These are phyloP conservation scores for Sylvilagus floridanus DNA, from an alignment of 2,797 vertebrate genomes.

Conservation along the genomic window DNA sequence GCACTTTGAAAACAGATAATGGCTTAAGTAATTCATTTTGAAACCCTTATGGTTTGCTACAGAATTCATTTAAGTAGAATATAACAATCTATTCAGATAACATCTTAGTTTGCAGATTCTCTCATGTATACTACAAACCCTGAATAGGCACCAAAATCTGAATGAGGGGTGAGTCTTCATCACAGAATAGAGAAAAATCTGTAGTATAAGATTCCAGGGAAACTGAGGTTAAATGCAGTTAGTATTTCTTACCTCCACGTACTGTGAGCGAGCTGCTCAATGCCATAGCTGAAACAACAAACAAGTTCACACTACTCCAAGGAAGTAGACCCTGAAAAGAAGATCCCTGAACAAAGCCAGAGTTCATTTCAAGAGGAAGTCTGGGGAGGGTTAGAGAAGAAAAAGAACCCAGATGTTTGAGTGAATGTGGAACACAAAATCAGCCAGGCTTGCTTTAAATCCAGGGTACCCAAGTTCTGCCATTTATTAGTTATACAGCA, in stretches of 20 bases:
- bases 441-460: background rate
- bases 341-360: background rate
- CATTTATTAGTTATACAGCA: background rate
- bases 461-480: background rate
- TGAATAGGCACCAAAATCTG: background rate
- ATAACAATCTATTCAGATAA: background rate
- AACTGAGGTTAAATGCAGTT: background rate
- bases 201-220: background rate
- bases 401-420: background rate
- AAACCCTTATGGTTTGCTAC: background rate
- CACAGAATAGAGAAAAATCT: background rate
- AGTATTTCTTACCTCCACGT: background rate
- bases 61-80: background rate
- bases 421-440: background rate
- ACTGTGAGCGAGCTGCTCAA: background rate
- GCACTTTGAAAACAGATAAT: background rate
- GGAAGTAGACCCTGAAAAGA: background rate
- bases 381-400: background rate
- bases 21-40: background rate
- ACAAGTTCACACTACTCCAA: background rate
- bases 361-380: background rate
- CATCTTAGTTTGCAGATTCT: slow-evolving; percentile 11
- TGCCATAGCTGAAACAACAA: background rate
- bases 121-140: background rate
- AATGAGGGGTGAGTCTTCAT: background rate